These are phyloP conservation scores for Pecten maximus DNA, from an alignment of 2,888 invertebrate genomes.

Conservation along the genomic window DNA sequence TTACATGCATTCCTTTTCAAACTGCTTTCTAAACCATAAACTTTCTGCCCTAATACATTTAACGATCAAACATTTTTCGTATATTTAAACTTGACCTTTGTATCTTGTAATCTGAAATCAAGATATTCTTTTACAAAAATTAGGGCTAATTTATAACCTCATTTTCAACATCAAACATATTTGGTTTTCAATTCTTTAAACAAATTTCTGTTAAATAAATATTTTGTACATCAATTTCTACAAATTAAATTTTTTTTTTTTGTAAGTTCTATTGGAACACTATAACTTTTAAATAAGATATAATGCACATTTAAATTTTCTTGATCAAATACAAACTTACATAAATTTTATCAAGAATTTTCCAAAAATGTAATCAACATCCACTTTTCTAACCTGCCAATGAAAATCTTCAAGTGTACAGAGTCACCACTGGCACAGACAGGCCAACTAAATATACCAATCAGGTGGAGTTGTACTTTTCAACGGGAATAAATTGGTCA, in stretches of 20 bases:
- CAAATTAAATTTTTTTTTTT: background rate
- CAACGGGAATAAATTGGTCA: background rate
- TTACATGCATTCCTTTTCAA: background rate
- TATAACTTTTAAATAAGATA: background rate
- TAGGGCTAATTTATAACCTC: background rate
- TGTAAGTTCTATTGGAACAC: background rate
- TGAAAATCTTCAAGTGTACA: background rate
- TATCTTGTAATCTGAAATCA: background rate
- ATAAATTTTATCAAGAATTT: background rate
- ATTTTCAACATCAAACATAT: slow-evolving; percentile 30
- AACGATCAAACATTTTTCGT: background rate
- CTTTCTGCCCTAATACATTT: slow-evolving; percentile 4
- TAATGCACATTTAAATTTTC: background rate
- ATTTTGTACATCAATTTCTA: background rate
- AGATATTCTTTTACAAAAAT: slow-evolving; percentile 18
- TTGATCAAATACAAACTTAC: background rate
- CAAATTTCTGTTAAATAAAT: background rate
- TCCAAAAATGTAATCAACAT: background rate
- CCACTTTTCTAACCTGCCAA: background rate
- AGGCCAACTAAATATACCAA: slow-evolving; percentile 1
- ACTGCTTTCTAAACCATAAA: background rate
- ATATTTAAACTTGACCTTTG: slow-evolving; percentile 24
- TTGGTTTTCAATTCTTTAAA: background rate
- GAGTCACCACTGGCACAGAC: background rate
- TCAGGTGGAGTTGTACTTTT: background rate